Evolutionary conservation across 2,888 invertebrate genomes (phyloP), one percentile per base, ranked within the genome.

Genomic region (Chloroclystis v-ata): DNA sequence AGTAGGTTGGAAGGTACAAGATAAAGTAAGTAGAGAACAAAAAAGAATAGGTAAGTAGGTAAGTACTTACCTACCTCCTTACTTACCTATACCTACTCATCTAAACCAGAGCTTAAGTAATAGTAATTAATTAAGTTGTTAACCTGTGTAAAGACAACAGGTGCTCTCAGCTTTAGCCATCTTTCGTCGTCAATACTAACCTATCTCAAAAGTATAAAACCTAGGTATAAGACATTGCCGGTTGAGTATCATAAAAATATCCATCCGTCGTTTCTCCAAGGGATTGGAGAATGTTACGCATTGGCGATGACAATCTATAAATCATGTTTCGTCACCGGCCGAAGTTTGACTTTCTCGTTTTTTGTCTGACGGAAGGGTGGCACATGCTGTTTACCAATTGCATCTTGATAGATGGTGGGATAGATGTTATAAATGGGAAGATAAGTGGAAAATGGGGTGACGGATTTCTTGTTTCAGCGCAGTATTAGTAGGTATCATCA

Each of bases 291-390:
- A 20, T 5, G 5, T 20, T 20, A 20, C 20, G 75, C 74, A 84
- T 82, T 85, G 86, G 69, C 75, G 72, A 71, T 85, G 86, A 86
- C 85, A 79, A 74, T 79, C 85, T 84, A 87, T 87, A 86, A 87
- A 87, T 87, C 86, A 87, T 84, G 77, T 82, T 78, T 74, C 49
- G 57, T 41, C 67, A 75, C 78, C 75, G 69, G 69, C 72, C 76
- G 73, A 75, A 67, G 73, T 73, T 67, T 81, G 32, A 35, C 11
- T 78, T 84, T 62, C 72, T 83, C 76, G 75, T 85, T 86, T 86
- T 86, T 86, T 86, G 83, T 85, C 85, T 83, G 85, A 78, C 72
- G 69, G 75, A 78, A 79, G 77, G 78, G 78, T 78, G 78, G 76
- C 69, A 75, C 75, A 79, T 72, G 65, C 81, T 60, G 61, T 62